Percentiles rank a stretch among this genome's conserved stretches.
Conservation (phyloP, 2,888 invertebrate species). For the Troides helena region DNA sequence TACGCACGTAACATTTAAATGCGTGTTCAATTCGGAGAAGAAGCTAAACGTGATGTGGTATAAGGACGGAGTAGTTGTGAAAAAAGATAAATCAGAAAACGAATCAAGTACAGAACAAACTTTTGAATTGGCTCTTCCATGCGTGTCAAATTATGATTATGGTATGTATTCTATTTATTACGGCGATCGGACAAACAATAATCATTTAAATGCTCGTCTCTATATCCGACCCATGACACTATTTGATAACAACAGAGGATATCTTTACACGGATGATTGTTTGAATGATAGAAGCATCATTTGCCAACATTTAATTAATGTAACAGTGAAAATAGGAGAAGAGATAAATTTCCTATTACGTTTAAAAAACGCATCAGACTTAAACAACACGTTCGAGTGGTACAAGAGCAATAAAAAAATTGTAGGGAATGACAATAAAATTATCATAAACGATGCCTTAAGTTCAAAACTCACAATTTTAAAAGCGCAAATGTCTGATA, state of each 20-base stretch:
- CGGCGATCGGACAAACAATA: slow-evolving; percentile 27
- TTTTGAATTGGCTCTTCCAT: slow-evolving; percentile 38
- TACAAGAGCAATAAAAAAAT: slow-evolving; percentile 39
- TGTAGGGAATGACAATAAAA: slow-evolving; percentile 33
- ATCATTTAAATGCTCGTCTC: slow-evolving; percentile 38
- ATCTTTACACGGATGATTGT: slow-evolving; percentile 29
- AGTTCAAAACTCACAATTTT: slow-evolving; percentile 35
- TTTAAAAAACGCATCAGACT: slow-evolving; percentile 29
- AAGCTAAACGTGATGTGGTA: slow-evolving; percentile 37
- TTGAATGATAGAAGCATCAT: slow-evolving; percentile 26
- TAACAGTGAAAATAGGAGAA: slow-evolving; percentile 34
- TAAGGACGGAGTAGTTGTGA: slow-evolving; percentile 39
- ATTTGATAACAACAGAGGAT: slow-evolving; percentile 24
- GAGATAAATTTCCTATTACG: slow-evolving; percentile 36
- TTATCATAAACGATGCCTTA: slow-evolving; percentile 30
- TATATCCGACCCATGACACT: slow-evolving; percentile 34
- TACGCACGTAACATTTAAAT: slow-evolving; percentile 38
- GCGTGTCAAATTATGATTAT: slow-evolving; percentile 35
- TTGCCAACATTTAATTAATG: slow-evolving; percentile 34
- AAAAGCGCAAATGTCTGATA: slow-evolving; percentile 37
- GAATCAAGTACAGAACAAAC: slow-evolving; percentile 32
- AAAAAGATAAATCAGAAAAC: slow-evolving; percentile 33
- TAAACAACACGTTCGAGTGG: slow-evolving; percentile 36
- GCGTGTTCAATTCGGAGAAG: slow-evolving; percentile 34
- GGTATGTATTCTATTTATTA: slow-evolving; percentile 41